Evolutionary conservation across 92 coral and sea anemone genomes (phyloP).

Genomic region (Epizoanthus rinbou): DNA sequence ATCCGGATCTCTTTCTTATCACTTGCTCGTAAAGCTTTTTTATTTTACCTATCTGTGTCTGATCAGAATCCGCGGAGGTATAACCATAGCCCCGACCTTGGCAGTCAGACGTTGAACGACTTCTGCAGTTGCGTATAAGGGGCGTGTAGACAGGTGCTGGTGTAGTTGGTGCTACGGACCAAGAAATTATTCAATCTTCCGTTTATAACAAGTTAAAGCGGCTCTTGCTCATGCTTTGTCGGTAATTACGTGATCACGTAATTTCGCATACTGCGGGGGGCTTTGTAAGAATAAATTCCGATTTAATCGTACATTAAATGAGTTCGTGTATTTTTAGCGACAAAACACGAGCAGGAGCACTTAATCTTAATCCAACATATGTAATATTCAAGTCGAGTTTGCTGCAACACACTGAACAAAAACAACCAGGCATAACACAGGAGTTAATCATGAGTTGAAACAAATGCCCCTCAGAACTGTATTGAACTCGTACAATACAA

Average conservation of each 20-base stretch:
- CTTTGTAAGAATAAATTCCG: too few relatives aligned
- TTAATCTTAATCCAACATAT: too few relatives aligned
- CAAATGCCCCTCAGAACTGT: too few relatives aligned
- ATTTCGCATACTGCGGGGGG: too few relatives aligned
- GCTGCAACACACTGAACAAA: too few relatives aligned
- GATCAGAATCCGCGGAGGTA: constrained; percentile 37
- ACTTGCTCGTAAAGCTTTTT: neutral
- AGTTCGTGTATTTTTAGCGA: too few relatives aligned
- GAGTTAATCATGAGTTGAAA: too few relatives aligned
- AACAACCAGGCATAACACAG: too few relatives aligned
- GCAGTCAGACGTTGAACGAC: constrained; percentile 18
- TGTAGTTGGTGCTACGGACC: neutral
- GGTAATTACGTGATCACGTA: neutral
- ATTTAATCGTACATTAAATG: too few relatives aligned
- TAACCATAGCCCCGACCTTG: neutral
- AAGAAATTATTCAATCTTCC: neutral
- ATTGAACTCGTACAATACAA: too few relatives aligned
- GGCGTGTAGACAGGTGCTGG: constrained; percentile 14
- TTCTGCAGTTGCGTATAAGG: constrained; percentile 13
- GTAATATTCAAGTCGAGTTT: too few relatives aligned
- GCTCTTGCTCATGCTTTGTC: neutral
- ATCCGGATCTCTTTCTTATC: neutral
- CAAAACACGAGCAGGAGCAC: too few relatives aligned
- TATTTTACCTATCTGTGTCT: constrained; percentile 27
- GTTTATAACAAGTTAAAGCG: neutral